Percentiles rank a stretch among this genome's conserved stretches.
phyloP scores from a whole-genome alignment of 2,113 vertebrate species.

The Antennarius striatus region DNA sequence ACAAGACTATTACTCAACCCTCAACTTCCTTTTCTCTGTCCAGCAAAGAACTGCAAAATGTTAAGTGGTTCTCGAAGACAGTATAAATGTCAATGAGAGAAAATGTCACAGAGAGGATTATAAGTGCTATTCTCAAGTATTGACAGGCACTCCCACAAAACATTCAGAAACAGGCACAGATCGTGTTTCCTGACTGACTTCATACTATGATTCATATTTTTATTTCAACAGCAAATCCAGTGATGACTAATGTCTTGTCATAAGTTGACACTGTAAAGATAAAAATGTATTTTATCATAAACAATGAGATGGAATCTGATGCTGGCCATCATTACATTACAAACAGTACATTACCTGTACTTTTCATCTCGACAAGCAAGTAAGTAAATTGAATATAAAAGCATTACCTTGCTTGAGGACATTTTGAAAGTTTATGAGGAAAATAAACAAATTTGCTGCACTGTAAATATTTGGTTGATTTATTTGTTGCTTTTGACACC shows the following conservation, averaged over 20 bases:
- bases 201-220: too few species aligned
- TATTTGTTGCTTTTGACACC: background rate
- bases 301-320: background rate
- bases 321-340: background rate
- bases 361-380: background rate
- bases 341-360: background rate
- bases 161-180: slow-evolving; percentile 13
- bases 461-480: background rate
- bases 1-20: slow-evolving; percentile 62
- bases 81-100: slow-evolving; percentile 73
- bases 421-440: slow-evolving; percentile 47
- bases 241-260: too few species aligned
- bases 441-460: slow-evolving; percentile 34
- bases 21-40: slow-evolving; percentile 44
- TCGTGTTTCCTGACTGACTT: slow-evolving; percentile 1
- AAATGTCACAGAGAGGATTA: slow-evolving; percentile 67
- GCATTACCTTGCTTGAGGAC: slow-evolving; percentile 49
- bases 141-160: slow-evolving; percentile 6
- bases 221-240: too few species aligned
- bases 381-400: slow-evolving; percentile 11
- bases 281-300: too few species aligned
- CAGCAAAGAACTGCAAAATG: slow-evolving; percentile 52
- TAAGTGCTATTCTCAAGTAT: slow-evolving; percentile 46
- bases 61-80: slow-evolving; percentile 69
- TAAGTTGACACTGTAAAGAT: too few species aligned